Evolutionary conservation across 2,113 vertebrate genomes (phyloP), one percentile per base, ranked within the genome.

Genomic region (Turnix velox): DNA sequence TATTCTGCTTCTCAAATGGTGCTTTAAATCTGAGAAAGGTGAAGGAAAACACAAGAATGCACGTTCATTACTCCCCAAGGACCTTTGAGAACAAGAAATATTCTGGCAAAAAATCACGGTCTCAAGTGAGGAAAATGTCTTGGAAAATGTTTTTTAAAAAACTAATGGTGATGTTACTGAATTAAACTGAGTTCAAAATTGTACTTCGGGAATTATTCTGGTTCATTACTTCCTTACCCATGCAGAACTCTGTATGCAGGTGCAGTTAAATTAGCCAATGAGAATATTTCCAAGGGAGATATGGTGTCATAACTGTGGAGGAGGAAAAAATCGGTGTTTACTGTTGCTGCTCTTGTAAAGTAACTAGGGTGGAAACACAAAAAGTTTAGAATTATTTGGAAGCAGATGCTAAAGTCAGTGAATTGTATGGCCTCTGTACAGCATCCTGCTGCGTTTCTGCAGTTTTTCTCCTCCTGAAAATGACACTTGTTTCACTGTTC

Each of bases 221-320:
- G 31, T 52, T 93, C 76, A 68, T 68, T 31, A 45, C 10, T 87
- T 67, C 82, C 77, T 71, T 71, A 78, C 5, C 12, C 9, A 82
- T 68, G 11, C 9, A 48, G 30, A 18, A 42, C 18, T 51, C 2
- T 43, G 4, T 73, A 25, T 62, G 18, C 24, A 55, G 28, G 14
- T 69, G 42, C 14, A 71, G 30, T 42, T 86, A 49, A 55, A 86
- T 66, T 77, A 69, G 68, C 16, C 66, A 51, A 62, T 45, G 28
- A 40, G 57, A 92, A 57, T 78, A 65, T 25, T 45, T 68, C 48
- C 48, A 82, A 75, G 40, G 45, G 78, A 52, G 52, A 88, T 92
- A 68, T 31, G 6, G 22, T 55, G 59, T 49, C n/a, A 28, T 51
- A 86, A 59, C 62, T 24, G 46, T 17, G n/a, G 67, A 78, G 22